Percentiles rank a stretch among this genome's conserved stretches.
Conservation (phyloP, 2,113 vertebrate species). For the Zosterops hypoxanthus region DNA sequence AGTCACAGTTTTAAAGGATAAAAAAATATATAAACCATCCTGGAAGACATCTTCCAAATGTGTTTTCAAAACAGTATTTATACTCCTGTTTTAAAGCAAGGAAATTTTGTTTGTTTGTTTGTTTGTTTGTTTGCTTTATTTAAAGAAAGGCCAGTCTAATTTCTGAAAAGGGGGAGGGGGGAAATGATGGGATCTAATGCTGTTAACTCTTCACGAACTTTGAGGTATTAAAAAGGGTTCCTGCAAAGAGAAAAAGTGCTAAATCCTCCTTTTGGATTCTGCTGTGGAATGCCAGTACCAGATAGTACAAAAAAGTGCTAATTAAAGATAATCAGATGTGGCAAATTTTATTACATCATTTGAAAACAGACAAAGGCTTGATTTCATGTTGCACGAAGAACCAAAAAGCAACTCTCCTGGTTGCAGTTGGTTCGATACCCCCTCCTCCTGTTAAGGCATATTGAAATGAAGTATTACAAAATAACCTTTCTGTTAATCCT, state of each 20-base stretch:
- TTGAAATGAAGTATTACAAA: neutral
- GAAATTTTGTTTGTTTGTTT: neutral
- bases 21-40: neutral
- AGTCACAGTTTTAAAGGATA: constrained; percentile 41
- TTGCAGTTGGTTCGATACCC: neutral
- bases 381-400: neutral
- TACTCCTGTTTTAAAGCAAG: neutral
- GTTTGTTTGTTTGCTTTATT: neutral
- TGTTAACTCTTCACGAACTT: neutral
- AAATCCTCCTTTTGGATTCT: neutral
- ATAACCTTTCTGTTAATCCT: constrained; percentile 2
- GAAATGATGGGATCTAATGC: neutral
- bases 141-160: neutral
- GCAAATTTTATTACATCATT: neutral
- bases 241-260: neutral
- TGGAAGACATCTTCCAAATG: constrained; percentile 40
- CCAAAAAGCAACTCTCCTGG: neutral
- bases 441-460: neutral
- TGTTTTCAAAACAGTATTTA: constrained; percentile 31
- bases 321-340: neutral
- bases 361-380: neutral
- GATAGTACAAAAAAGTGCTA: neutral
- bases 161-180: neutral
- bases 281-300: neutral
- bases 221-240: neutral